phyloP scores from a whole-genome alignment of 1,140 invertebrate species.

The Mactra quadrangularis region DNA sequence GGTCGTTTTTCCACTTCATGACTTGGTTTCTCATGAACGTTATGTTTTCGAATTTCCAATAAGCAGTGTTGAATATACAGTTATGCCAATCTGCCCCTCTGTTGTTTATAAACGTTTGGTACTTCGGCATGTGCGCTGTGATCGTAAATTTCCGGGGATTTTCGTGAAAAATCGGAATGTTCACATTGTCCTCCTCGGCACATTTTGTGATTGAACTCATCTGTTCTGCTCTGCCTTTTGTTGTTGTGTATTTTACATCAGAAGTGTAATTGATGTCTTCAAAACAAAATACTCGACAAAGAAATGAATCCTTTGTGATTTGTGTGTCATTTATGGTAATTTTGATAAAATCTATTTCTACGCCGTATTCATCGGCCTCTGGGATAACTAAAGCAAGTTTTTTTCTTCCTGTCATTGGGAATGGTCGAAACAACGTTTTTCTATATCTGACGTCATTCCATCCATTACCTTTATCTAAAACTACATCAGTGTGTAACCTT shows the following conservation, averaged over 20 bases:
- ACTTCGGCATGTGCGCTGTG: conserved; percentile 30
- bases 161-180: conserved; percentile 46
- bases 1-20: too few species aligned
- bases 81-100: conserved; percentile 57
- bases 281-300: conserved; percentile 42
- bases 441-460: conserved; percentile 15
- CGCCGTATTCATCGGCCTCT: conserved; percentile 18
- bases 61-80: conserved; percentile 36
- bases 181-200: conserved; percentile 43
- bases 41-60: conserved; percentile 18
- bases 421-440: too few species aligned
- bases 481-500: not conserved
- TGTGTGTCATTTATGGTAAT: not conserved
- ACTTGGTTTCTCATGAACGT: not conserved
- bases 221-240: not conserved
- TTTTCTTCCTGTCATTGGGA: not conserved
- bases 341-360: conserved; percentile 34
- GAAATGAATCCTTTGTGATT: not conserved
- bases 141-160: not conserved
- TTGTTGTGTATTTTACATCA: not conserved
- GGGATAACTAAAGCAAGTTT: not conserved
- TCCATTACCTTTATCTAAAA: not conserved
- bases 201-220: conserved; percentile 17
- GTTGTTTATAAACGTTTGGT: conserved; percentile 32
- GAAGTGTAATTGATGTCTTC: conserved; percentile 15